phyloP scores from a whole-genome alignment of 2,888 invertebrate genomes.

The Tryphoninae sp. region DNA sequence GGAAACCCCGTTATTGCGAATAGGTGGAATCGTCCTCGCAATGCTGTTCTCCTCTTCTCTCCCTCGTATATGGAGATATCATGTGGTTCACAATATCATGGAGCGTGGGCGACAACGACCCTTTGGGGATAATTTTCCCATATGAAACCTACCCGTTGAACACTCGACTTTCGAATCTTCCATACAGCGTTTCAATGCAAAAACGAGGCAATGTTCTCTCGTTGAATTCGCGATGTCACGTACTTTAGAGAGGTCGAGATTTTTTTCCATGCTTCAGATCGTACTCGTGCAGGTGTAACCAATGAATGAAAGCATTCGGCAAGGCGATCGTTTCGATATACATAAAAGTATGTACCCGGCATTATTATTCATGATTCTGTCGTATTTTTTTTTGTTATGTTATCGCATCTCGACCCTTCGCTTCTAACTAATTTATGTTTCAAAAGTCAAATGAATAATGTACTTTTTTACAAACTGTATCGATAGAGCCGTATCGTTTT shows the following conservation, averaged over 20 bases:
- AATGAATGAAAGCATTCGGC: neutral
- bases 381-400: no score
- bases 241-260: conserved; percentile 29
- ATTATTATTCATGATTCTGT: neutral
- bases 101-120: conserved; percentile 60
- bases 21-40: conserved; percentile 73
- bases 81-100: conserved; percentile 71
- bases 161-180: conserved; percentile 72
- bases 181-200: conserved; percentile 33
- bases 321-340: neutral
- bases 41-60: conserved; percentile 58
- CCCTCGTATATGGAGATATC: conserved; percentile 70
- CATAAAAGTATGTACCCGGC: neutral
- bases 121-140: conserved; percentile 76
- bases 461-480: neutral
- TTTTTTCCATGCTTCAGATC: neutral
- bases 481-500: conserved; percentile 1
- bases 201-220: conserved; percentile 22
- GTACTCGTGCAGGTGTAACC: neutral
- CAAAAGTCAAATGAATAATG: neutral
- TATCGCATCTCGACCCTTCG: neutral
- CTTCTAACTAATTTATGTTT: neutral
- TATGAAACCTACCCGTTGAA: conserved; percentile 65
- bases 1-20: conserved; percentile 73
- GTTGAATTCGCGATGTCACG: conserved; percentile 34